Evolutionary conservation across 1,140 invertebrate species (phyloP).

Genomic region (Trichonephila clavata): DNA sequence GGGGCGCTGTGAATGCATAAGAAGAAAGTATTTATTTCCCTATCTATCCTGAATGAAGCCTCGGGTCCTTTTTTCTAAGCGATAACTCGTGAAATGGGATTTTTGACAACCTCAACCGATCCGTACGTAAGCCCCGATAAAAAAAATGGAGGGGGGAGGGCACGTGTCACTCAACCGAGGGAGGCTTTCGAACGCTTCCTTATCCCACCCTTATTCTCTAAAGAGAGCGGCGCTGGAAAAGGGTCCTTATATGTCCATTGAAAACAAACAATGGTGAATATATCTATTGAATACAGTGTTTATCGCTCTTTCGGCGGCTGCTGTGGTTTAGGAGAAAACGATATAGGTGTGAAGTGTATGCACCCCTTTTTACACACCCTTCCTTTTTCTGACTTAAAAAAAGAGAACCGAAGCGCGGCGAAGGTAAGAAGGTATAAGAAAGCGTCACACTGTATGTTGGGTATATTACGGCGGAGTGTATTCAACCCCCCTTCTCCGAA

Average conservation of each 20-base stretch:
- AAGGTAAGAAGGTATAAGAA: background rate
- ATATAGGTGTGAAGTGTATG: background rate
- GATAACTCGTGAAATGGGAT: constrained; percentile 72
- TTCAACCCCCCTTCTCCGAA: background rate
- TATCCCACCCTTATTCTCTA: background rate
- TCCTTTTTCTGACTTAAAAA: background rate
- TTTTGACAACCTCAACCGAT: constrained; percentile 64
- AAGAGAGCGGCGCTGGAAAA: background rate
- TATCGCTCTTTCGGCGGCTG: constrained; percentile 29
- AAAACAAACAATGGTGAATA: constrained; percentile 72
- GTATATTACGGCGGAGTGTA: background rate
- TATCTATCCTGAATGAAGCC: constrained; percentile 34
- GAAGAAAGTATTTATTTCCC: constrained; percentile 55
- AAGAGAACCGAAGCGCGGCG: background rate
- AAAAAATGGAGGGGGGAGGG: background rate
- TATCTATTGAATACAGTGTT: constrained; percentile 60
- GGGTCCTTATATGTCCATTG: constrained; percentile 52
- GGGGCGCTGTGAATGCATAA: constrained; percentile 62
- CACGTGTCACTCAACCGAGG: constrained; percentile 53
- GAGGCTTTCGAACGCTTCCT: background rate
- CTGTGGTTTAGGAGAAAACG: constrained; percentile 4
- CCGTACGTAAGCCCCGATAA: constrained; percentile 20
- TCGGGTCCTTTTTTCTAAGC: background rate
- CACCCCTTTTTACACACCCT: background rate
- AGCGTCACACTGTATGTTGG: background rate